phyloP scores from a whole-genome alignment of 2,797 vertebrate species.

The Champsocephalus gunnari region DNA sequence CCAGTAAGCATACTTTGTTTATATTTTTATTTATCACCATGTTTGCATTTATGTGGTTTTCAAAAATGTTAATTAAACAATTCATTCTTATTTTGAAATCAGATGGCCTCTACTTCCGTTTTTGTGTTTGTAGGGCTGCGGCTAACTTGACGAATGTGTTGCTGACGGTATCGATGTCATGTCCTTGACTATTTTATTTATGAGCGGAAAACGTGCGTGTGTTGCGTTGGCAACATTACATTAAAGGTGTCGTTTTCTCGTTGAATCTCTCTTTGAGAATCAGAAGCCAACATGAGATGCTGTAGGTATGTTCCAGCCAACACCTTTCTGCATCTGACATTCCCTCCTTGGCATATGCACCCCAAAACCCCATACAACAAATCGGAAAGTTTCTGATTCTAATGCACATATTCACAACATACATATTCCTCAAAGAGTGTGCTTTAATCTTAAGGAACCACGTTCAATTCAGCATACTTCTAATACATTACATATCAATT shows the following conservation, averaged over 20 bases:
- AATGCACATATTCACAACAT: rapidly evolving
- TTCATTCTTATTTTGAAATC: constrained; percentile 31
- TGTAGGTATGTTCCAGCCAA: not conserved
- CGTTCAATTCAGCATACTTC: constrained; percentile 2
- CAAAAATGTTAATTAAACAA: not conserved
- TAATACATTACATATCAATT: not conserved
- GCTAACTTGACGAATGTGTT: constrained; percentile 11
- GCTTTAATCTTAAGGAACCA: not conserved
- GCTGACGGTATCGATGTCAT: constrained; percentile 61
- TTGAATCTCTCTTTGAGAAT: not conserved
- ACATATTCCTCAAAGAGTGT: not conserved
- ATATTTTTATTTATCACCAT: not conserved
- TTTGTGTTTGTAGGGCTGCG: rapidly evolving
- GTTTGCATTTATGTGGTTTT: not conserved
- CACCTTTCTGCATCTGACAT: constrained; percentile 17
- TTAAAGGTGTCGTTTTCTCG: constrained; percentile 3
- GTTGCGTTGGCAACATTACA: not conserved
- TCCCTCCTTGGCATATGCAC: not conserved
- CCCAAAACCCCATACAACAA: constrained; percentile 21
- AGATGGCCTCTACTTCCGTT: not conserved
- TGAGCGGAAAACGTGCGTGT: constrained; percentile 76
- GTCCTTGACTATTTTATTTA: constrained; percentile 81
- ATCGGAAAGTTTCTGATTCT: not conserved
- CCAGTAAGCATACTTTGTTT: not conserved
- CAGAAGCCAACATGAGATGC: not conserved